Conservation (phyloP, 2,797 vertebrate genomes). For the Salarias fasciatus region DNA sequence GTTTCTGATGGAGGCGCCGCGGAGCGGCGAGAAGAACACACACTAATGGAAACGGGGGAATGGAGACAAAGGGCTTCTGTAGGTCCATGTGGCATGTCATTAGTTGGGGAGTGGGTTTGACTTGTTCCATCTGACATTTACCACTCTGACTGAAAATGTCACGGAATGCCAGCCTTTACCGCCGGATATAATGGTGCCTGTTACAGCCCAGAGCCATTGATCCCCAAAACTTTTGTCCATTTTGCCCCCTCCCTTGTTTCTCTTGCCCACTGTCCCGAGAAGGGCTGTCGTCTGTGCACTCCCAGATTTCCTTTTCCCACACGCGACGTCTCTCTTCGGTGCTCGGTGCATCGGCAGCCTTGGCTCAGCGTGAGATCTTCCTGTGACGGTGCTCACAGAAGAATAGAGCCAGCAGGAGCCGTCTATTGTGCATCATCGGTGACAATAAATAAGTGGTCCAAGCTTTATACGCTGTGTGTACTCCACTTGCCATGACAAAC, state of each 20-base stretch:
- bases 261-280: conserved; percentile 34
- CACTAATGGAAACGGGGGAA: conserved; percentile 56
- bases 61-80: conserved; percentile 59
- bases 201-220: conserved; percentile 73
- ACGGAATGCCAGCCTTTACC: conserved; percentile 80
- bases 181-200: conserved; percentile 70
- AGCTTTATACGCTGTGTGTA: neutral
- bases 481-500: neutral
- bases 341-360: conserved; percentile 11
- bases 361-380: conserved; percentile 1
- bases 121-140: conserved; percentile 82
- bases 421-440: no score
- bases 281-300: conserved; percentile 16
- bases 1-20: conserved; percentile 43
- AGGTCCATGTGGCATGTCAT: conserved; percentile 68
- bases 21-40: conserved; percentile 39
- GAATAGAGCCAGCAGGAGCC: neutral
- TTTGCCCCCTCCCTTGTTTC: conserved; percentile 32
- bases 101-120: conserved; percentile 62
- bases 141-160: conserved; percentile 80
- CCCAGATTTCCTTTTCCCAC: conserved; percentile 3
- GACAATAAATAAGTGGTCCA: no score
- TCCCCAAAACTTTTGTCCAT: conserved; percentile 45
- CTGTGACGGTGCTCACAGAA: neutral
- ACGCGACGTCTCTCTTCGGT: neutral